These are phyloP conservation scores for Schizaphis graminum DNA, from an alignment of 2,888 invertebrate genomes.

Conservation along the genomic window DNA sequence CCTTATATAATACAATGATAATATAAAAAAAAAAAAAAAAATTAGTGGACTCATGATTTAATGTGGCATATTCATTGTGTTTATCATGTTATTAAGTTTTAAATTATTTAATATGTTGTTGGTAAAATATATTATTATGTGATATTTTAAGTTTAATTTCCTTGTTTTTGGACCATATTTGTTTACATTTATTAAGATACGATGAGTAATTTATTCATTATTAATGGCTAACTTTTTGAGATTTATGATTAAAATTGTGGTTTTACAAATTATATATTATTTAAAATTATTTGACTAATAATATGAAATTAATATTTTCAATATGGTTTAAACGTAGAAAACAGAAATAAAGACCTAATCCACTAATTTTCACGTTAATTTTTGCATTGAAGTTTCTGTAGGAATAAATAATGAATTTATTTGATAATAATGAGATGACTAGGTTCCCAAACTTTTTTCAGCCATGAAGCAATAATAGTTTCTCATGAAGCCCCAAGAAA, in stretches of 20 bases:
- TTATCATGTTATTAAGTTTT: neutral
- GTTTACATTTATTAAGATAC: neutral
- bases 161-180: neutral
- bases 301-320: neutral
- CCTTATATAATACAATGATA: neutral
- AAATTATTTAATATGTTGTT: neutral
- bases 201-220: constrained; percentile 4
- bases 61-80: neutral
- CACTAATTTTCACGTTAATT: neutral
- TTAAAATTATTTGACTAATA: neutral
- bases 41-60: neutral
- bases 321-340: neutral
- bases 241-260: neutral
- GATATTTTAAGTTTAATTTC: neutral
- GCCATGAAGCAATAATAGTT: neutral
- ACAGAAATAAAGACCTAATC: constrained; percentile 23
- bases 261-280: neutral
- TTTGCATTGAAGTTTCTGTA: neutral
- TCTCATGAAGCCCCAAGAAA: neutral
- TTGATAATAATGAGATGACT: neutral
- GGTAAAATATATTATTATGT: neutral
- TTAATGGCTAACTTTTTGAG: neutral
- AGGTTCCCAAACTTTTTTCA: neutral
- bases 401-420: neutral
- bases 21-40: neutral